A percentile compares a stretch with the other conserved stretches of the same genome.
Evolutionary conservation across 2,113 vertebrate species (phyloP).

Genomic region (Ceyx margarethae): DNA sequence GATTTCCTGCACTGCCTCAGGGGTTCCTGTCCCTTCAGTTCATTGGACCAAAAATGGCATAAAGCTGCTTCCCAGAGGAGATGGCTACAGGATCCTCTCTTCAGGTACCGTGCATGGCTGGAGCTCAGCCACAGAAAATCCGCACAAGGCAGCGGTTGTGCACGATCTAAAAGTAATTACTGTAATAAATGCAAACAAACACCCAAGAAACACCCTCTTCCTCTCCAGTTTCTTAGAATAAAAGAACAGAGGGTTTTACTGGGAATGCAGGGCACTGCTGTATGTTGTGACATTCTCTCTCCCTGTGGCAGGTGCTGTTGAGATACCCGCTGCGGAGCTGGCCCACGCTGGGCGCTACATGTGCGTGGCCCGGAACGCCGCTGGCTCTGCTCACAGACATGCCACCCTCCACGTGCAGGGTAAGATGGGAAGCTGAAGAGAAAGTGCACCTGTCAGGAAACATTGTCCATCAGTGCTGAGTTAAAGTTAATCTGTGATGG

Average conservation of each 20-base stretch:
- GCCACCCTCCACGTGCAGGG: constrained; percentile 88
- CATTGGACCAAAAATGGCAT: constrained; percentile 91
- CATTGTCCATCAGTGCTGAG: no score
- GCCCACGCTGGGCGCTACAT: constrained; percentile 86
- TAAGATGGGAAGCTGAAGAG: constrained; percentile 51
- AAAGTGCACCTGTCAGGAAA: not conserved
- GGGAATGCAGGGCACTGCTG: not conserved
- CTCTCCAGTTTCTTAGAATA: not conserved
- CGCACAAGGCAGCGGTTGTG: not conserved
- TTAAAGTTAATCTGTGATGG: not conserved
- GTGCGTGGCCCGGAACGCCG: constrained; percentile 84
- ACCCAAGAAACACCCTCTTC: not conserved
- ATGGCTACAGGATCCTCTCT: constrained; percentile 83
- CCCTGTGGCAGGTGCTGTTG: constrained; percentile 81
- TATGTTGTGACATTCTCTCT: not conserved
- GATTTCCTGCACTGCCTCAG: constrained; percentile 87
- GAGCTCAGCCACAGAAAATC: not conserved
- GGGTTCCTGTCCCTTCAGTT: constrained; percentile 85
- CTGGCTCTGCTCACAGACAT: constrained; percentile 85
- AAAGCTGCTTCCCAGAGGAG: constrained; percentile 76
- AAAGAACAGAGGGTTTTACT: not conserved
- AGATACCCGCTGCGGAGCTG: constrained; percentile 83
- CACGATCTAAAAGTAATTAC: not conserved
- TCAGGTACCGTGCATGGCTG: constrained; percentile 77
- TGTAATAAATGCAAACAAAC: not conserved